Conservation (phyloP, 1,140 invertebrate species). For the Phortica variegata region DNA sequence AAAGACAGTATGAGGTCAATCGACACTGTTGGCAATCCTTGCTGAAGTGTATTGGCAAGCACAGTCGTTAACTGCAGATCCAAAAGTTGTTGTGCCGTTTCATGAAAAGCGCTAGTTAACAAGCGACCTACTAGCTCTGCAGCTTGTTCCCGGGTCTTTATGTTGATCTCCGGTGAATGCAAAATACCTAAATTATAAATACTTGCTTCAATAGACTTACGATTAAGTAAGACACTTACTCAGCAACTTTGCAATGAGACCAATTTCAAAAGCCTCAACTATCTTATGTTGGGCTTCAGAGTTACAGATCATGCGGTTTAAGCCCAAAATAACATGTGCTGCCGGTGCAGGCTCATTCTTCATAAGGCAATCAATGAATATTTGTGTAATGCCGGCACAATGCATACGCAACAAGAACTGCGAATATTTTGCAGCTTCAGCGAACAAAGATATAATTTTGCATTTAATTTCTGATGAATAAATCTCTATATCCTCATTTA, state of each 20-base stretch:
- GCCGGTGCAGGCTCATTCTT: conserved; percentile 28
- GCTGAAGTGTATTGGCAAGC: conserved; percentile 21
- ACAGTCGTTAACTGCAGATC: conserved; percentile 15
- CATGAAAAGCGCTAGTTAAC: conserved; percentile 23
- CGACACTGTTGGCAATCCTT: conserved; percentile 27
- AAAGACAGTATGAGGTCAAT: conserved; percentile 40
- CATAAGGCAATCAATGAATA: conserved; percentile 36
- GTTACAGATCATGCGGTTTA: conserved; percentile 33
- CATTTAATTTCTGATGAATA: conserved; percentile 25
- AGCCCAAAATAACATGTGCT: conserved; percentile 27
- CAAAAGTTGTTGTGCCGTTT: conserved; percentile 21
- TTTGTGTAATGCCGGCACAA: conserved; percentile 26
- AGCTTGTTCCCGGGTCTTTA: conserved; percentile 42
- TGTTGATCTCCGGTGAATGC: conserved; percentile 12
- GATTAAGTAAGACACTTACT: not conserved
- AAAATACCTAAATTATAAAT: conserved; percentile 12
- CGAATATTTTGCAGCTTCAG: conserved; percentile 38
- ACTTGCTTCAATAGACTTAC: too few relatives aligned
- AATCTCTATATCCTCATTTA: conserved; percentile 15
- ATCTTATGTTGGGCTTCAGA: conserved; percentile 27
- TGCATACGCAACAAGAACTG: conserved; percentile 31
- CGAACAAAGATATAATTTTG: conserved; percentile 37
- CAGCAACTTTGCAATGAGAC: conserved; percentile 20
- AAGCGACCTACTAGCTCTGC: conserved; percentile 32
- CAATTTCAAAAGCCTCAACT: conserved; percentile 25